Conservation (phyloP, 2,888 invertebrate species). For the Mesorhabditis sp. region DNA sequence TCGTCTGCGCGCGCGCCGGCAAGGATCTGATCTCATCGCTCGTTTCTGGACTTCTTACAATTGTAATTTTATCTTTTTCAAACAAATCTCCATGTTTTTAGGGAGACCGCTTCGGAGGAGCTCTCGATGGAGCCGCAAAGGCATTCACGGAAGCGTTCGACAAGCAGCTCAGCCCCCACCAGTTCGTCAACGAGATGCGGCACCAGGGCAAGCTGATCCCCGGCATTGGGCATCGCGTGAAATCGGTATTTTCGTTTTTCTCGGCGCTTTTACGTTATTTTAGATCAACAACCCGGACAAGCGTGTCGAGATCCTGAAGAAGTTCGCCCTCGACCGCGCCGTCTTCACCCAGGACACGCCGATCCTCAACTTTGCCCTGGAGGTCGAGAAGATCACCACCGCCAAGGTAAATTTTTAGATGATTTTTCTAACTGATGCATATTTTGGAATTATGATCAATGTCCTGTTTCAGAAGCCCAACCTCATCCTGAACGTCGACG, state of each 20-base stretch:
- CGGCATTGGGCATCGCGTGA: constrained; percentile 91
- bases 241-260: constrained; percentile 63
- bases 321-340: constrained; percentile 84
- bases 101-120: constrained; percentile 90
- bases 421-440: too few relatives aligned
- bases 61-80: constrained; percentile 65
- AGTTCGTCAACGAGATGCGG: constrained; percentile 95
- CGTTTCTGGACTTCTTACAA: constrained; percentile 91
- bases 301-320: constrained; percentile 90
- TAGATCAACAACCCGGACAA: constrained; percentile 96
- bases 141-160: constrained; percentile 97
- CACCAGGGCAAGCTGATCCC: constrained; percentile 95
- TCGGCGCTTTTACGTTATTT: constrained; percentile 17
- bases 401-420: constrained; percentile 68
- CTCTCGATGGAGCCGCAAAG: constrained; percentile 91
- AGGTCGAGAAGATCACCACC: constrained; percentile 97
- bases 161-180: constrained; percentile 73
- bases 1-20: constrained; percentile 92
- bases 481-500: constrained; percentile 96
- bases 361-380: constrained; percentile 87
- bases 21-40: constrained; percentile 93
- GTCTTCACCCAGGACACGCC: constrained; percentile 74
- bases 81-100: not conserved
- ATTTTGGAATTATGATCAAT: too few relatives aligned
- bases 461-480: constrained; percentile 77